phyloP scores from a whole-genome alignment of 2,113 vertebrate species.

The Laticauda laticaudata region DNA sequence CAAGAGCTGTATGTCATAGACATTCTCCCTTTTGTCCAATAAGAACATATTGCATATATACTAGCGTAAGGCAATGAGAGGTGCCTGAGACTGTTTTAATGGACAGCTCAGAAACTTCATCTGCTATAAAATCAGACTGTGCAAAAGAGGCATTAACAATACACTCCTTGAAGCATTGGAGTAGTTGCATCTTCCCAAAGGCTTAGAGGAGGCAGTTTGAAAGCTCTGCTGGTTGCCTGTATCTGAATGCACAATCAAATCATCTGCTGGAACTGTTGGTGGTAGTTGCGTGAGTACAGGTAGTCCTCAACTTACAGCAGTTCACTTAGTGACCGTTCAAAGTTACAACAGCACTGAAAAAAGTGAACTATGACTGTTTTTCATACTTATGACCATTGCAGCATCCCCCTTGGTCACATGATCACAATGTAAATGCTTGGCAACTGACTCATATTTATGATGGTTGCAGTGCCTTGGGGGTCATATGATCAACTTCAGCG shows the following conservation, averaged over 20 bases:
- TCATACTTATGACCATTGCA: background rate
- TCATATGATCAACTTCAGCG: background rate
- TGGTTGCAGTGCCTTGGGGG: background rate
- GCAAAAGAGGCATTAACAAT: background rate
- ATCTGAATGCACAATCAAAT: background rate
- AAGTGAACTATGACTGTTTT: background rate
- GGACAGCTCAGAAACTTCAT: background rate
- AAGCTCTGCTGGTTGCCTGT: background rate
- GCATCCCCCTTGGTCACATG: background rate
- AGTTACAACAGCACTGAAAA: background rate
- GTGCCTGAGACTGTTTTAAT: background rate
- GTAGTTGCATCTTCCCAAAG: background rate
- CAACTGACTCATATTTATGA: background rate
- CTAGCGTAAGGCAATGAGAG: background rate
- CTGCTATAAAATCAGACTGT: background rate
- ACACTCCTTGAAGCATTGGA: background rate
- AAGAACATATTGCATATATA: background rate
- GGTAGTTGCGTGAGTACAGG: background rate
- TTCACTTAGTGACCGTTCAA: background rate
- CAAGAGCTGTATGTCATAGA: background rate
- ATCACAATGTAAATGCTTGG: background rate
- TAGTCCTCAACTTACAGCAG: background rate
- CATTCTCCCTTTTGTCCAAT: background rate
- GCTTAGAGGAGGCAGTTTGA: background rate
- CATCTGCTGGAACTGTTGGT: background rate